Conservation (phyloP, 2,888 invertebrate genomes). For the Meliscaeva auricollis region DNA sequence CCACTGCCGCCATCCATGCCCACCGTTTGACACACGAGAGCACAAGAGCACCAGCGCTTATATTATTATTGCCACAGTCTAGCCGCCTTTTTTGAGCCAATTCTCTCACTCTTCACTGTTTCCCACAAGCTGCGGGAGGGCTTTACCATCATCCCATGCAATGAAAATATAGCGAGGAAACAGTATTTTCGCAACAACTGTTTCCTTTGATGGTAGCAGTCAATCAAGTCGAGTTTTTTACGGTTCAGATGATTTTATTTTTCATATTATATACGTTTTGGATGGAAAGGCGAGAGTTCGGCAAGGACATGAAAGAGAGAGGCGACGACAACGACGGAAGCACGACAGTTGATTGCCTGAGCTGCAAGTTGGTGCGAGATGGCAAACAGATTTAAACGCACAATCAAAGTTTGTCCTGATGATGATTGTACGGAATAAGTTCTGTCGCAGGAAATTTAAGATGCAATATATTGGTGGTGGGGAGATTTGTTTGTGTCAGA, state of each 20-base stretch:
- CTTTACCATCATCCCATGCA: conserved; percentile 2
- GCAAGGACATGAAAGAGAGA: conserved; percentile 5
- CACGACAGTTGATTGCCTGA: conserved; percentile 66
- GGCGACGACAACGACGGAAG: conserved; percentile 48
- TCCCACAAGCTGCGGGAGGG: conserved; percentile 48
- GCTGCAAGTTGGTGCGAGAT: conserved; percentile 13
- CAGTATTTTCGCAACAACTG: conserved; percentile 70
- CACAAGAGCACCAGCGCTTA: not conserved
- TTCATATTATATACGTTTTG: conserved; percentile 49
- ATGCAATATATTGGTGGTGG: not conserved
- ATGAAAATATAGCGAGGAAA: conserved; percentile 28
- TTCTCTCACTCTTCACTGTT: not conserved
- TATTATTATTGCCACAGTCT: conserved; percentile 53
- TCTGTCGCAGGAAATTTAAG: conserved; percentile 25
- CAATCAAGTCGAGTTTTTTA: conserved; percentile 75
- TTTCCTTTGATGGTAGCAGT: conserved; percentile 75
- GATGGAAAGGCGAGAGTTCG: conserved; percentile 38
- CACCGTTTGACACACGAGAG: conserved; percentile 16
- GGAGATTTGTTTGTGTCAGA: not conserved
- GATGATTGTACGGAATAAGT: conserved; percentile 23
- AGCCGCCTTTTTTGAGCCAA: conserved; percentile 41
- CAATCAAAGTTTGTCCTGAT: conserved; percentile 40
- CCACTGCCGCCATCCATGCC: too few relatives aligned
- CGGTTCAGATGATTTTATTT: conserved; percentile 71
- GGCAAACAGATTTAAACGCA: conserved; percentile 46